These are phyloP conservation scores for Orbicella faveolata DNA, from an alignment of 64 coral and sea anemone species.

Conservation along the genomic window DNA sequence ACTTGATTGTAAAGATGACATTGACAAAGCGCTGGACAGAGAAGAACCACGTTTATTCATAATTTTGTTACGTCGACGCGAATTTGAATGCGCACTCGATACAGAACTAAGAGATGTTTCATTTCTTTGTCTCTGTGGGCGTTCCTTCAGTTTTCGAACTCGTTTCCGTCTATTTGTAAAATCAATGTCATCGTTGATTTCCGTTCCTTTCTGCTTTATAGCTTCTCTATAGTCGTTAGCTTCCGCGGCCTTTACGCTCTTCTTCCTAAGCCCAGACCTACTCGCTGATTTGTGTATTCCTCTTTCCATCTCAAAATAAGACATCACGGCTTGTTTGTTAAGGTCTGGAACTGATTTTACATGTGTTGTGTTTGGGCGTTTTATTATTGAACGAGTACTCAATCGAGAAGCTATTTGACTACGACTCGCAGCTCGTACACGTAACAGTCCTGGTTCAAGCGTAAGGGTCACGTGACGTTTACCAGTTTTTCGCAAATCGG, in stretches of 20 bases:
- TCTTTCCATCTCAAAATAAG: constrained; percentile 21
- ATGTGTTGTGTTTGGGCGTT: not conserved
- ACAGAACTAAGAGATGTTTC: constrained; percentile 3
- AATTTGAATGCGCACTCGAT: not conserved
- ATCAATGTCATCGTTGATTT: constrained; percentile 15
- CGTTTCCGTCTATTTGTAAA: constrained; percentile 48
- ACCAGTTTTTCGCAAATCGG: constrained; percentile 1
- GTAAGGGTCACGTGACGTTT: constrained; percentile 9
- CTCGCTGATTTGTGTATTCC: not conserved
- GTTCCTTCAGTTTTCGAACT: constrained; percentile 38
- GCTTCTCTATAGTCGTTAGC: not conserved
- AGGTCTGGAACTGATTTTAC: constrained; percentile 28
- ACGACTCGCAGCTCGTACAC: not conserved
- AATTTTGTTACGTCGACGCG: not conserved
- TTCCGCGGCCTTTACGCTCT: not conserved
- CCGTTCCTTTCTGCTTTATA: not conserved
- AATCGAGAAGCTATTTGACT: constrained; percentile 18
- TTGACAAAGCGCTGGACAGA: constrained; percentile 13
- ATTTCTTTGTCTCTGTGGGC: constrained; percentile 7
- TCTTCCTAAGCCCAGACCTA: not conserved
- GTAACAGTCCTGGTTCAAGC: not conserved
- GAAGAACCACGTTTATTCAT: not conserved
- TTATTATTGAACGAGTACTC: constrained; percentile 37
- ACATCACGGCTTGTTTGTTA: constrained; percentile 4
- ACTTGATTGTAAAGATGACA: constrained; percentile 4